A percentile compares a stretch with the other conserved stretches of the same genome.
Evolutionary conservation across 2,888 invertebrate species (phyloP).

Genomic region (Alitta virens): DNA sequence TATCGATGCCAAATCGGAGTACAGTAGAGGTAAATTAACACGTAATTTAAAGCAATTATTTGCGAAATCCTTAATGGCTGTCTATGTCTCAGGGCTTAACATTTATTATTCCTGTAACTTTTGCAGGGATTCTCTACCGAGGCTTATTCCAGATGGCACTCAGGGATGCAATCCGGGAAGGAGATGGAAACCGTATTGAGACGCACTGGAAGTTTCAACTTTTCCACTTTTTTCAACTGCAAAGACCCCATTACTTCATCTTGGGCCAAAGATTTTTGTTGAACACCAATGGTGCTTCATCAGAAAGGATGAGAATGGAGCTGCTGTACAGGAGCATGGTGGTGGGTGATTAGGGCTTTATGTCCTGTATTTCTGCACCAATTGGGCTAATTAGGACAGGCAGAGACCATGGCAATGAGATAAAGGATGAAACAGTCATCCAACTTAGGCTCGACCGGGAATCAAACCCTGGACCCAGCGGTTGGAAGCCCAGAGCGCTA

Average conservation of each 20-base stretch:
- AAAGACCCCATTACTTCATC: background rate
- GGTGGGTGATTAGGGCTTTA: no score
- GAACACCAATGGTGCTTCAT: background rate
- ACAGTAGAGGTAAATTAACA: background rate
- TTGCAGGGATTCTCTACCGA: background rate
- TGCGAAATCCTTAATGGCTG: no score
- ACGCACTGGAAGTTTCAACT: background rate
- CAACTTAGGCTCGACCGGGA: no score
- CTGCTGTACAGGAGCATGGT: background rate
- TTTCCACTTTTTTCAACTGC: background rate
- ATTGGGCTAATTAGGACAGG: no score
- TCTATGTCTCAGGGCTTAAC: no score
- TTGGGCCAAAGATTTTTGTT: background rate
- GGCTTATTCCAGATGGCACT: background rate
- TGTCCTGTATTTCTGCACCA: no score
- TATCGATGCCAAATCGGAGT: background rate
- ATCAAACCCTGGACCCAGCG: no score
- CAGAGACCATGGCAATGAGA: no score
- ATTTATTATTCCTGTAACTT: no score
- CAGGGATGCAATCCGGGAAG: background rate
- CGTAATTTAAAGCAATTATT: no score
- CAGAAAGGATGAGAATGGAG: background rate
- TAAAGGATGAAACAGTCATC: no score
- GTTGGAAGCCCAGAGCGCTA: no score
- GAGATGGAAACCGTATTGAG: background rate